Percentiles rank a stretch among this genome's conserved stretches.
Evolutionary conservation across 2,888 invertebrate species (phyloP).

Genomic region (Ophion ventricosus): DNA sequence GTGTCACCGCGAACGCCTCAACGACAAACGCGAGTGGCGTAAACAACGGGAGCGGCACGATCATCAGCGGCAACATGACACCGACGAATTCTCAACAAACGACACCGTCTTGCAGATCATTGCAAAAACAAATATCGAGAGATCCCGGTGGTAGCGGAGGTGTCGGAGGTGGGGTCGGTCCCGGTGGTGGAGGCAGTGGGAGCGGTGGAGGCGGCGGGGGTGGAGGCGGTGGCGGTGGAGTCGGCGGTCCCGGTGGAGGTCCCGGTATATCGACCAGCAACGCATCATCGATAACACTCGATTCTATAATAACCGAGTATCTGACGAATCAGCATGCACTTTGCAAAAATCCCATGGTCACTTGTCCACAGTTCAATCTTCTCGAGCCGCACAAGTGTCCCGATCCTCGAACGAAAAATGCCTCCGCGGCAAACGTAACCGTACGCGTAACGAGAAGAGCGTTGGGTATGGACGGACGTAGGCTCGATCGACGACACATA

Average conservation of each 20-base stretch:
- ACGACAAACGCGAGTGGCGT: not conserved
- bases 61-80: not conserved
- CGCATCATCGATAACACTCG: slow-evolving; percentile 87
- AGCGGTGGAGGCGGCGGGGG: slow-evolving; percentile 76
- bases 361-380: slow-evolving; percentile 98
- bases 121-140: slow-evolving; percentile 85
- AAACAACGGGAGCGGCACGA: not conserved
- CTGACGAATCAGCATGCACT: slow-evolving; percentile 98
- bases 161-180: not conserved
- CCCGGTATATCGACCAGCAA: slow-evolving; percentile 77
- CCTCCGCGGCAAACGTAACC: slow-evolving; percentile 89
- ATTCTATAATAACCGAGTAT: slow-evolving; percentile 98
- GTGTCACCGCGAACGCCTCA: not conserved
- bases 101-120: slow-evolving; percentile 83
- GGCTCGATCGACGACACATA: slow-evolving; percentile 91
- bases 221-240: slow-evolving; percentile 67
- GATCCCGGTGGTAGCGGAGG: slow-evolving; percentile 79
- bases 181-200: slow-evolving; percentile 73
- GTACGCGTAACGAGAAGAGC: slow-evolving; percentile 81
- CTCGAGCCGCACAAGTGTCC: slow-evolving; percentile 98
- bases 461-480: slow-evolving; percentile 85
- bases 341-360: slow-evolving; percentile 98
- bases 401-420: slow-evolving; percentile 89
- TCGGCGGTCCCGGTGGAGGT: slow-evolving; percentile 75
- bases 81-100: slow-evolving; percentile 54